phyloP scores from a whole-genome alignment of 2,888 invertebrate genomes.

The Glyphotaelius pellucidus region DNA sequence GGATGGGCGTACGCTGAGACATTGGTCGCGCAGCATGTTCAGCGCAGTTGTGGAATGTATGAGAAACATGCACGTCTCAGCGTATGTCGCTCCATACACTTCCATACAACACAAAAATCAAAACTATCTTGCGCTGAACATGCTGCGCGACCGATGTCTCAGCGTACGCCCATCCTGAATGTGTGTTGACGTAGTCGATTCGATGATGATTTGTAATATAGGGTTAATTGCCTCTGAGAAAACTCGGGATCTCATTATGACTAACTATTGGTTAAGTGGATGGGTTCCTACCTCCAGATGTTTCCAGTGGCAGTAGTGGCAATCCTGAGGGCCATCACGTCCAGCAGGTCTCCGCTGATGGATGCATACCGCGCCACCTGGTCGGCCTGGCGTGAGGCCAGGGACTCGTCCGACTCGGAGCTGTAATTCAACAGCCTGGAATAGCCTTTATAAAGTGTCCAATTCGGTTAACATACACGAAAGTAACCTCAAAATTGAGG shows the following conservation, averaged over 20 bases:
- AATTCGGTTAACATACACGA: background rate
- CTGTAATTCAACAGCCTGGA: constrained; percentile 11
- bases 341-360: constrained; percentile 39
- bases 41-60: too few relatives aligned
- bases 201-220: too few relatives aligned
- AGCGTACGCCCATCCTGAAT: too few relatives aligned
- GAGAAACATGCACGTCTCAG: too few relatives aligned
- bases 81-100: too few relatives aligned
- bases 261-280: background rate
- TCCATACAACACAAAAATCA: too few relatives aligned
- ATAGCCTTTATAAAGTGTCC: background rate
- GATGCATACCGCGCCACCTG: constrained; percentile 43
- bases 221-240: background rate
- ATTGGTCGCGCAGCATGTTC: too few relatives aligned
- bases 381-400: constrained; percentile 24
- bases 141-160: too few relatives aligned
- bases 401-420: background rate
- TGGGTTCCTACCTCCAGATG: constrained; percentile 43
- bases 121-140: too few relatives aligned
- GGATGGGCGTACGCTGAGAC: too few relatives aligned
- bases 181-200: too few relatives aligned
- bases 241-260: background rate
- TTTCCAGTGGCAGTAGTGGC: constrained; percentile 50
- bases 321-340: constrained; percentile 44
- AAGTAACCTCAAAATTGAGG: background rate